Base-by-base conservation (phyloP, 2,113 vertebrate species). In the Dipodomys spectabilis region DNA sequence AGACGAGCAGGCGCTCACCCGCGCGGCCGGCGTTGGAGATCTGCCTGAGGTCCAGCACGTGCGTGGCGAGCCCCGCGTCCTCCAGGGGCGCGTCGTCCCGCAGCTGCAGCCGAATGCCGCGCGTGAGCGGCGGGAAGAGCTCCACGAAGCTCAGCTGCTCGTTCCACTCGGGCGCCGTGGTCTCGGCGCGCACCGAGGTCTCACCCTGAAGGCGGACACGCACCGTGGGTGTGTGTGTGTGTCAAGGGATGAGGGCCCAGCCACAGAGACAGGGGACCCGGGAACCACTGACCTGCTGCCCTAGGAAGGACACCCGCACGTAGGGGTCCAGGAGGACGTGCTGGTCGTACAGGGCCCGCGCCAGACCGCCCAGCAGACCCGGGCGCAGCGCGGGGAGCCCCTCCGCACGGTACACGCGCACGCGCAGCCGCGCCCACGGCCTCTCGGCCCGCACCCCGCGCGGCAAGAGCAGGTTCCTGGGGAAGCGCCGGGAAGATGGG, bases 111-210 rank as follows among this genome's bases (percentile, higher is more conserved):
- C 98, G 98, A 69, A 99, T 99, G 95, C 99, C 97, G 79, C 98
- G 98, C 77, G 98, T 98, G 82, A 99, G 98, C 73, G 99, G 99
- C 0, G 99, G 99, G 93, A 99, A 99, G 98, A 99, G 99, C 96
- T 99, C 99, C 0, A 99, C 98, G 92, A 99, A 99, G 94, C 98
- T 99, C 96, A 99, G 99, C 97, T 99, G 99, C 90, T 99, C 99
- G 0, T 99, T 99, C 99, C 99, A 99, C 74, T 98, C 96, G 0
- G 99, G 99, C 44, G 95, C 97, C 2, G 97, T 98, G 25, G 98
- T 98, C 96, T 97, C 98, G 19, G 82, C 97, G 44, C 98, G 98
- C 8, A 99, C 99, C 0, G 98, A 99, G 0, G 99, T 99, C 98
- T 99, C 99, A 1, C 99, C 99, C 99, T 99, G 94, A 80, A 79